A percentile compares a stretch with the other conserved stretches of the same genome.
Conservation (phyloP, 2,888 invertebrate species). For the Exephanes ischioxanthus region DNA sequence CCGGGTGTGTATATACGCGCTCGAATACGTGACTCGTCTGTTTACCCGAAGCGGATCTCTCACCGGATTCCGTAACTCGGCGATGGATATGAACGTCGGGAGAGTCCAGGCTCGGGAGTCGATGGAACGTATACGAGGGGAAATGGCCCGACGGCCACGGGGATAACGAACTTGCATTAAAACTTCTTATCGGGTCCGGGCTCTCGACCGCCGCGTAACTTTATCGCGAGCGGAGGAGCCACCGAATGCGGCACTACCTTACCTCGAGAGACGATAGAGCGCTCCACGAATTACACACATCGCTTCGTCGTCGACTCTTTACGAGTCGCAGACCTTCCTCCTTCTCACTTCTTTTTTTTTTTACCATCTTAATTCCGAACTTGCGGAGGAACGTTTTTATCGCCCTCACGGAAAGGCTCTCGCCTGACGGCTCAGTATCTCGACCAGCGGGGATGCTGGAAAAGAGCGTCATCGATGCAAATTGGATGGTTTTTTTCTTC, state of each 20-base stretch:
- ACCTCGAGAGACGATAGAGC: not conserved
- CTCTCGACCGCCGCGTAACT: conserved; percentile 1
- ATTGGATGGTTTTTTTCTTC: no score
- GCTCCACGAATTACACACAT: not conserved
- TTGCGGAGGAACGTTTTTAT: no score
- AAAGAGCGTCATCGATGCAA: no score
- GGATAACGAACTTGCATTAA: not conserved
- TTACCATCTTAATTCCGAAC: no score
- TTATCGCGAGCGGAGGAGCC: not conserved
- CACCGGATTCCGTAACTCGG: not conserved
- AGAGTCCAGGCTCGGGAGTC: not conserved
- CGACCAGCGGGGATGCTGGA: no score
- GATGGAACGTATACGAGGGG: not conserved
- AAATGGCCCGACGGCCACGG: not conserved
- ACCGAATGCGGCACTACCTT: not conserved
- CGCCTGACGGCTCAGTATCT: no score
- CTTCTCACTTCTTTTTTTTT: not conserved
- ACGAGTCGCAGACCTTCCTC: not conserved
- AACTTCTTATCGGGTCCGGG: conserved; percentile 3
- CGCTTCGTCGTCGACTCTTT: not conserved
- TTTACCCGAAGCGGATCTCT: not conserved
- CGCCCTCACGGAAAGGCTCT: no score
- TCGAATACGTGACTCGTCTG: not conserved
- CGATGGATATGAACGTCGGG: not conserved
- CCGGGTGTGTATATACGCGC: not conserved